These are phyloP conservation scores for Nomia melanderi DNA, from an alignment of 1,140 invertebrate genomes.

Conservation along the genomic window DNA sequence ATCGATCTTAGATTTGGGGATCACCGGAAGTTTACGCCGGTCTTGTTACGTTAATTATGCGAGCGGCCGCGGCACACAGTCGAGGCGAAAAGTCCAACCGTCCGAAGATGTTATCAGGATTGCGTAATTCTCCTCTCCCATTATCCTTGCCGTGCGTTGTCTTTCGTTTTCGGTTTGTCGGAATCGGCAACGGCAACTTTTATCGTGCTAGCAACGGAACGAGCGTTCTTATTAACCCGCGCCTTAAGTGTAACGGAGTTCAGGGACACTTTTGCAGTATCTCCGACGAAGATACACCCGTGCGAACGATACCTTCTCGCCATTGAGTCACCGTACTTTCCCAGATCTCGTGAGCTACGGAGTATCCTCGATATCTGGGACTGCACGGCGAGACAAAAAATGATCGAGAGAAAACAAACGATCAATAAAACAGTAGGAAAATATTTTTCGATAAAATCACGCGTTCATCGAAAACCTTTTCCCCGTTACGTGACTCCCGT, in stretches of 20 bases:
- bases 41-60: too few relatives aligned
- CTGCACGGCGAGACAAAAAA: background rate
- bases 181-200: background rate
- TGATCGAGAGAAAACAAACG: background rate
- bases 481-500: too few relatives aligned
- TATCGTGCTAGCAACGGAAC: background rate
- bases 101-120: background rate
- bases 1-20: too few relatives aligned
- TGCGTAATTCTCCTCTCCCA: background rate
- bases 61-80: too few relatives aligned
- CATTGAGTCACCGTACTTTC: constrained; percentile 57
- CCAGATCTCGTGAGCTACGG: constrained; percentile 13
- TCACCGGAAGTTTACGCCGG: too few relatives aligned
- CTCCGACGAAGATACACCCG: background rate
- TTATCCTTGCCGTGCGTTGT: background rate
- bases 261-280: background rate
- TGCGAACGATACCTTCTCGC: background rate
- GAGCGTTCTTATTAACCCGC: background rate
- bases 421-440: background rate
- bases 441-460: background rate
- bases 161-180: background rate
- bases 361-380: constrained; percentile 7
- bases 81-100: too few relatives aligned
- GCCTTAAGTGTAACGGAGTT: background rate
- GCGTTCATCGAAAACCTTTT: background rate